Evolutionary conservation across 2,113 vertebrate genomes (phyloP), one percentile per base, ranked within the genome.

Genomic region (Phyllopteryx taeniolatus): DNA sequence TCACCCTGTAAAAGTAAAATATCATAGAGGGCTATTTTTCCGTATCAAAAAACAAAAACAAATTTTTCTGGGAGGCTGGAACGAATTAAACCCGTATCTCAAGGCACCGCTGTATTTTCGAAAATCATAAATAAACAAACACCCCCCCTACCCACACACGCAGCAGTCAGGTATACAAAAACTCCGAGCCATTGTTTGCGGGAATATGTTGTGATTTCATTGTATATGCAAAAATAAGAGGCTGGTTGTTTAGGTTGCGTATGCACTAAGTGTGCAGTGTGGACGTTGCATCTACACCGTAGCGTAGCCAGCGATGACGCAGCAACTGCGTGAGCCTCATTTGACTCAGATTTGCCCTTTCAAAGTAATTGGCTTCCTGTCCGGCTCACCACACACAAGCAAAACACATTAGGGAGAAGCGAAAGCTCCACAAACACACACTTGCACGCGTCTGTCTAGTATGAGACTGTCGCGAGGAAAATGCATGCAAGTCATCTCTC

Each of bases 291-390:
- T 6, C 59, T 61, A 35, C 2, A 31, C 56, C 71, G 70, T 74
- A 68, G 73, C 53, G 72, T 63, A 33, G 61, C 74, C 76, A 72
- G 72, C 49, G 75, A 86, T 83, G 81, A 80, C 77, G 77, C 66
- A 5, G 80, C 67, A 83, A 81, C 78, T 87, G 83, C 66, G 63
- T 65, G 68, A 71, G 73, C 81, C 90, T 91, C 87, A 87, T 90
- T 88, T 87, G 83, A 85, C 86, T 90, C 82, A 47, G 87, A 87
- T 89, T 81, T 92, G 90, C 87, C 89, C 89, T 92, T 92, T 90
- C 86, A 84, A 88, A 88, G 84, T 91, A 92, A 93, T 92, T 92
- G 90, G 88, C 87, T 91, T 88, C 56, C 76, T 88, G 90, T 91
- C 87, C 85, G 67, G 89, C 80, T 90, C 85, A 87, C 81, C 91